phyloP scores from a whole-genome alignment of 2,888 invertebrate genomes.

The Atrina japonica region DNA sequence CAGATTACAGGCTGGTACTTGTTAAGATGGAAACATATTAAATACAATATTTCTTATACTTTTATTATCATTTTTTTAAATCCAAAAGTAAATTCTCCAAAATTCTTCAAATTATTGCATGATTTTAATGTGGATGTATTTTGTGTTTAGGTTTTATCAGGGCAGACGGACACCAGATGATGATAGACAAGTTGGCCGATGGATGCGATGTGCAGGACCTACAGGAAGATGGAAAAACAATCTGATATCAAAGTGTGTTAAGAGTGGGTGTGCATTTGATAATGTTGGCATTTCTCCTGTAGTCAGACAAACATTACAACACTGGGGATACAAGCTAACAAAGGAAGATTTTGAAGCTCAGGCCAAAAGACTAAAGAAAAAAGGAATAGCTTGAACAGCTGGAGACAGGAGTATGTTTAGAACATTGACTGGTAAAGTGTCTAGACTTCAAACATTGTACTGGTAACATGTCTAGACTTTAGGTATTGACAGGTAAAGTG shows the following conservation, averaged over 20 bases:
- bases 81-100: too few relatives aligned
- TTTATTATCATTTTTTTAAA: too few relatives aligned
- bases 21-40: too few relatives aligned
- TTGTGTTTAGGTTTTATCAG: constrained; percentile 64
- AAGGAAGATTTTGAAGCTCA: constrained; percentile 66
- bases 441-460: too few relatives aligned
- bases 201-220: constrained; percentile 70
- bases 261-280: constrained; percentile 62
- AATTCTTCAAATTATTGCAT: too few relatives aligned
- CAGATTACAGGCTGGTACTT: too few relatives aligned
- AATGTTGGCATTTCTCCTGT: constrained; percentile 68
- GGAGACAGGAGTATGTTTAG: too few relatives aligned
- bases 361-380: constrained; percentile 53
- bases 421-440: too few relatives aligned
- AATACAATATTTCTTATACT: too few relatives aligned
- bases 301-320: constrained; percentile 71
- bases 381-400: constrained; percentile 45
- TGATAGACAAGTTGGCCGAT: constrained; percentile 70
- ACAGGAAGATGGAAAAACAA: constrained; percentile 71
- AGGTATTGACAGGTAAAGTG: too few relatives aligned
- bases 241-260: constrained; percentile 71
- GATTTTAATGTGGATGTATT: too few relatives aligned
- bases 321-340: constrained; percentile 70
- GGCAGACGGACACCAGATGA: constrained; percentile 70
- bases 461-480: too few relatives aligned